Evolutionary conservation across 2,888 invertebrate species (phyloP), one percentile per base, ranked within the genome.

Genomic region (Hypolimnas misippus): DNA sequence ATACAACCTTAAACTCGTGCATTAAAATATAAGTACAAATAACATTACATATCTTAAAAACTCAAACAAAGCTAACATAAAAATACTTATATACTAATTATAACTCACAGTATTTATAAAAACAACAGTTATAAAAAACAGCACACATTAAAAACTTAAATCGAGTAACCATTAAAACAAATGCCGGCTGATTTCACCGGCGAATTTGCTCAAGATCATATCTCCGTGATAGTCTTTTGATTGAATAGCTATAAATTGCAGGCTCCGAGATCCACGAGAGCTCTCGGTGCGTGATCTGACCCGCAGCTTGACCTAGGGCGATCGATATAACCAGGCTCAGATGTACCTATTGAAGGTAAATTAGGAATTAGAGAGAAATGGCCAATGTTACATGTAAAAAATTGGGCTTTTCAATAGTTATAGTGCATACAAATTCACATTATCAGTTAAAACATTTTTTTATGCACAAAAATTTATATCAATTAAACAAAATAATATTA

Each of bases 161-260:
- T 35, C 33, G 12, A 17, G 31, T 40, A 53, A 21, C 16, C 21
- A 66, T 65, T 54, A 58, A 57, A 62, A 65, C 64, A 53, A 64
- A 50, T 21, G 57, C 50, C 33, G 49, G 54, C 54, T 57, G 54
- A 61, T 58, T 55, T 58, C 52, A 38, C 58, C 7, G 42, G 35
- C 10, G 61, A 60, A 66, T 61, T 60, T 57, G 40, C 58, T 38
- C 55, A 52, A 66, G 66, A 66, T 66, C 61, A 55, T 66, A 64
- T 62, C 66, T 64, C 52, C 49, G 16, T 60, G 71, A 72, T 70
- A 72, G 72, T 71, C 70, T 73, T 73, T 71, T 73, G 80, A 81
- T 82, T 82, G 81, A 81, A 84, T 82, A 75, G 74, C 76, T 70
- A 71, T 76, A 83, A 82, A 84, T 83, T 84, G 76, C 73, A 76